Conservation (phyloP, 2,888 invertebrate species). For the Lepidochrysops patricia region DNA sequence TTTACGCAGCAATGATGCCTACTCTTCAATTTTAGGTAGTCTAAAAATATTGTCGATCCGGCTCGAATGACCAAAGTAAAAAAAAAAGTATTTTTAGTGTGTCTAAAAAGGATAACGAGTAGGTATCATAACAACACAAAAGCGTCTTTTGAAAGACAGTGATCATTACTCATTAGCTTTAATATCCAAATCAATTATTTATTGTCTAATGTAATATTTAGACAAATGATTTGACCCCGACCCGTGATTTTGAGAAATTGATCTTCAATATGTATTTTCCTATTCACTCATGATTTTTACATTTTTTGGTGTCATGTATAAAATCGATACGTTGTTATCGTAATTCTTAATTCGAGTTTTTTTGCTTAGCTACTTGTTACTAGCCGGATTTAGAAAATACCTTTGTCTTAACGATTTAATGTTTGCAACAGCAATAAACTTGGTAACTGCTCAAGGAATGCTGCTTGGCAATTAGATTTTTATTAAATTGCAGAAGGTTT, state of each 20-base stretch:
- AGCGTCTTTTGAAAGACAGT: too few species aligned
- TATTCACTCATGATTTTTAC: not conserved
- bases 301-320: not conserved
- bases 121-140: too few species aligned
- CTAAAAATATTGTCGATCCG: not conserved
- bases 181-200: not conserved
- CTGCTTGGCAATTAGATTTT: not conserved
- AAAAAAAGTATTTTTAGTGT: too few species aligned
- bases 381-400: not conserved
- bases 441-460: not conserved
- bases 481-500: not conserved
- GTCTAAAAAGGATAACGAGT: too few species aligned
- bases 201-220: not conserved
- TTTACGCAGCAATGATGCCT: not conserved
- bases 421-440: not conserved
- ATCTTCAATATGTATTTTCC: not conserved
- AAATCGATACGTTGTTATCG: not conserved
- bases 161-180: not conserved
- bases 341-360: not conserved
- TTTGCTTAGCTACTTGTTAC: not conserved
- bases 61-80: not conserved
- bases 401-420: not conserved
- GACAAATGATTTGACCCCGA: not conserved
- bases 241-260: not conserved
- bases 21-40: not conserved